Base-by-base conservation (phyloP, 2,113 vertebrate genomes). In the Cacatua alba region DNA sequence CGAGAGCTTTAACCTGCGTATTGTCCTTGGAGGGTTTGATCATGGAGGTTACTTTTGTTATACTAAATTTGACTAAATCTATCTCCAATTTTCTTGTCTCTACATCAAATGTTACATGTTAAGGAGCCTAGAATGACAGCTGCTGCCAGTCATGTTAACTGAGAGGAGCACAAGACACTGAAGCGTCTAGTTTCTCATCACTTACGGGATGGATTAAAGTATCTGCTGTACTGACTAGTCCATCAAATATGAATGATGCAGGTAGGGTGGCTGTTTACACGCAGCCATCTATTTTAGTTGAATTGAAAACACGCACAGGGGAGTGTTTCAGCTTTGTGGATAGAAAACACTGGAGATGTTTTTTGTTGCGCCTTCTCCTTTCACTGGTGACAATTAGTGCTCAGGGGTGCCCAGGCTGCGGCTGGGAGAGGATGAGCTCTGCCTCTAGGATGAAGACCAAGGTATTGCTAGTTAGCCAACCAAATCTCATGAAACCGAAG, bases 231-330 rank as follows among this genome's bases (percentile, higher is more conserved):
- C 98, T 98, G 97, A 98, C 98, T 98, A 97, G 97, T 96, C 96
- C 97, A 98, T 99, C 96, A 98, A 98, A 98, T 97, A 98, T 99
- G 98, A 98, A 99, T 98, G 97, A 98, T 97, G 96, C 96, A 94
- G 97, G 98, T 98, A 97, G 97, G 97, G 95, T 94, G 90, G 86
- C 97, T 97, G 97, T 98, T 97, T 97, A 96, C 55, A 96, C 97
- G 97, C 96, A 96, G 97, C 44, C 31, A 97, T 97, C 97, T 97
- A 98, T 98, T 98, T 98, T 98, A 95, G 96, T 94, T 96, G 83
- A 96, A 97, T 88, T 96, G 96, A 93, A 97, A 95, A 97, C 92
- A 97, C 63, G 31, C 90, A 78, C 87, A 85, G 77, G 74, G 70
- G 92, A 85, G 60, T 13, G 35, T 87, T 96, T 96, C 95, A 87